Base-by-base conservation (phyloP, 2,797 vertebrate species). In the Leucoraja ocellata region DNA sequence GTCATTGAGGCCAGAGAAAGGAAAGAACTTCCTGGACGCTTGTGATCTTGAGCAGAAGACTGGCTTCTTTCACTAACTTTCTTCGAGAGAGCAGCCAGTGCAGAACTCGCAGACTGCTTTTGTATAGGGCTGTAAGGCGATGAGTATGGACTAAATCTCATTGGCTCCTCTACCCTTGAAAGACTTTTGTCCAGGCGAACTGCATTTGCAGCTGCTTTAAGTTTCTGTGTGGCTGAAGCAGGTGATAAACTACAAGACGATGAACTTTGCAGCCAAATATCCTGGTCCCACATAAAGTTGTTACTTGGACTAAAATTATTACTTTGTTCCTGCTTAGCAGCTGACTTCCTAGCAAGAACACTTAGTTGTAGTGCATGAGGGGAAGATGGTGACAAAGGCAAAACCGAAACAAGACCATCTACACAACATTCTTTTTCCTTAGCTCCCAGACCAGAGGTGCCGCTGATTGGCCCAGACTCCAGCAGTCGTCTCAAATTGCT, bases 1-100 rank as follows among this genome's bases (percentile, higher is more conserved):
- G 98, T 99, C 98, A 99, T 99, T 90, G 99, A 99, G 95, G 98
- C 98, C 93, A 99, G 96, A 46, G 99, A 99, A 94, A 99, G 98
- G 95, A 99, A 99, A 94, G 98, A 97, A 95, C 97, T 98, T 86
- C 97, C 97, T 0, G 98, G 97, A 94, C 97, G 96, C 0, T 97
- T 97, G 95, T 98, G 98, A 93, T 99, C 98, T 94, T 97, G 97
- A 63, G 96, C 96, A 0, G 97, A 96, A 79, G 96, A 96, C 96
- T 98, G 96, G 95, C 97, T 98, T 95, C 99, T 96, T 96, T 99
- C 98, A 8, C 98, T 99, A 95, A 99, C 99, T 96, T 99, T 99
- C 97, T 99, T 99, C 96, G 99, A 99, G 94, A 99, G 96, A n/a
- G 99, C 99, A 65, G 99, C 99, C 93, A 99, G 96, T 0, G 99